phyloP scores from a whole-genome alignment of 2,797 vertebrate species.

The Botia kubotai region DNA sequence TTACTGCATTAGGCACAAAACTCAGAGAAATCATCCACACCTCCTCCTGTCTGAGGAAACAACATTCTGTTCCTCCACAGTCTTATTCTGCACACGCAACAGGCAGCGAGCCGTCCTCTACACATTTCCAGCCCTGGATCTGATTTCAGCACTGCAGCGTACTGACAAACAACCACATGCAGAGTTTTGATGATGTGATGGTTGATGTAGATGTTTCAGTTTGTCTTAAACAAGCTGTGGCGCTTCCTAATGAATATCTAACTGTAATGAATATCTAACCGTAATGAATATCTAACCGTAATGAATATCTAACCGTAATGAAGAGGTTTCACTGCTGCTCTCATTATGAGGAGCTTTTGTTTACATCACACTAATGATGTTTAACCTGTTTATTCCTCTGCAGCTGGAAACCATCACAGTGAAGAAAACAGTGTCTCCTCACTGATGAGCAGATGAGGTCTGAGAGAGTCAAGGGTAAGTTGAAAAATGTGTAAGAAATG shows the following conservation, averaged over 20 bases:
- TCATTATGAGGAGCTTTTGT: neutral
- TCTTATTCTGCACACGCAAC: conserved; percentile 10
- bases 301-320: too few relatives aligned
- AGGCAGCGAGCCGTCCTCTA: conserved; percentile 14
- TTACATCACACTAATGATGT: neutral
- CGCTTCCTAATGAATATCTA: too few relatives aligned
- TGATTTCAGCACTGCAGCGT: neutral
- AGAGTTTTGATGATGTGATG: neutral
- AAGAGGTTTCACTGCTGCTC: neutral
- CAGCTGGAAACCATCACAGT: neutral
- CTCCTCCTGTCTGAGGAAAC: conserved; percentile 5
- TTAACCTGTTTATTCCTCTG: neutral
- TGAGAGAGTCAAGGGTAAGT: too few relatives aligned
- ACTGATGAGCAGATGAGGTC: too few relatives aligned
- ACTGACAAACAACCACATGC: neutral
- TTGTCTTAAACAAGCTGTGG: too few relatives aligned
- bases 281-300: too few relatives aligned
- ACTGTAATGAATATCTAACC: too few relatives aligned
- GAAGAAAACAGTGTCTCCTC: too few relatives aligned
- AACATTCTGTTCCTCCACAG: neutral
- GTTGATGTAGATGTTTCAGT: neutral
- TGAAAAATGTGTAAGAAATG: too few relatives aligned
- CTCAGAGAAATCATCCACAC: conserved; percentile 14
- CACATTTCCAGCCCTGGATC: neutral
- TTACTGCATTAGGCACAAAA: conserved; percentile 31